These are phyloP conservation scores for Drosophila lacteicornis DNA, from an alignment of 1,140 invertebrate species.

Conservation along the genomic window DNA sequence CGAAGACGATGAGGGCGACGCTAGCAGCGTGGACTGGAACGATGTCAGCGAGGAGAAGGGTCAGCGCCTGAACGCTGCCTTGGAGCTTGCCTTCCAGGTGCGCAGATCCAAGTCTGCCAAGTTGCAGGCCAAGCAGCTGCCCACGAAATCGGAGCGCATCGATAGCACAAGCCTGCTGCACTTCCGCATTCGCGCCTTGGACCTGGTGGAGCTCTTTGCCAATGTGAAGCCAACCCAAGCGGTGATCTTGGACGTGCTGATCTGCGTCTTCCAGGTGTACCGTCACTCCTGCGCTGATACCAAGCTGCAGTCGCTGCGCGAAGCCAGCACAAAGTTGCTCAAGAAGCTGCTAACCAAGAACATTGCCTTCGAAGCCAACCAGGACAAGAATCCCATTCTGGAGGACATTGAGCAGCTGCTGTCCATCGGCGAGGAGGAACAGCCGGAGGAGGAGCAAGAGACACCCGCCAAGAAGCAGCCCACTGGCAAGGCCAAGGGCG, in stretches of 20 bases:
- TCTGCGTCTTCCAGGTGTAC: constrained; percentile 41
- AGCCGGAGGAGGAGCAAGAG: constrained; percentile 20
- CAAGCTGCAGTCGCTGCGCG: constrained; percentile 40
- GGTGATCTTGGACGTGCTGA: constrained; percentile 35
- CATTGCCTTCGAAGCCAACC: not conserved
- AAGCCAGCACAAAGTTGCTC: constrained; percentile 54
- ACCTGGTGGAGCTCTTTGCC: constrained; percentile 51
- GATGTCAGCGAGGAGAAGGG: constrained; percentile 91
- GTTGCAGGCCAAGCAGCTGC: constrained; percentile 39
- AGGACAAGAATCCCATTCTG: constrained; percentile 22
- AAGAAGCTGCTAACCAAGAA: constrained; percentile 33
- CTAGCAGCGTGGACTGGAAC: constrained; percentile 90
- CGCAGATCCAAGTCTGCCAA: constrained; percentile 84
- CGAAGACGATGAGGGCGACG: constrained; percentile 23
- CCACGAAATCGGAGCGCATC: constrained; percentile 64
- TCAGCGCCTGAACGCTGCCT: constrained; percentile 88
- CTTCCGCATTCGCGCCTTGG: constrained; percentile 59
- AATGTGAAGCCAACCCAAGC: constrained; percentile 33
- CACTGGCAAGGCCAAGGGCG: constrained; percentile 21
- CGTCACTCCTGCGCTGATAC: not conserved
- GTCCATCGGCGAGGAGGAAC: constrained; percentile 14
- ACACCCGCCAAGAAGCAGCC: not conserved
- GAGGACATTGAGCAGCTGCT: constrained; percentile 46
- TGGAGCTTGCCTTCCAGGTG: constrained; percentile 90
- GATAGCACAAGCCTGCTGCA: constrained; percentile 53